Evolutionary conservation across 2,888 invertebrate genomes (phyloP).

Genomic region (Drosophila emarginata): DNA sequence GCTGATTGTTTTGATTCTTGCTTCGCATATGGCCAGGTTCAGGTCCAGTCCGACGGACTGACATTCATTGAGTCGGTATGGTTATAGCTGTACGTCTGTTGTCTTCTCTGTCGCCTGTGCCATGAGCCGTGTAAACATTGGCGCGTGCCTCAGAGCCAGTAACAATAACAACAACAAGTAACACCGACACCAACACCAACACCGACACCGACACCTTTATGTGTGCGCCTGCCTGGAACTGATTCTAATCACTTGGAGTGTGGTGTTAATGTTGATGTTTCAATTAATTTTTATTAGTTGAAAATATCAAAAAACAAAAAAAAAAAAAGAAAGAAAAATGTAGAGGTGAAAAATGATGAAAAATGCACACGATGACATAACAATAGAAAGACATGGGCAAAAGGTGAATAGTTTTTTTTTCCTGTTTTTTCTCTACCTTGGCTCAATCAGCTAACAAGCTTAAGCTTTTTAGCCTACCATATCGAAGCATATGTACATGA

Average conservation of each 20-base stretch:
- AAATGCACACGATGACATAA: slow-evolving; percentile 32
- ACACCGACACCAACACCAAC: slow-evolving; percentile 21
- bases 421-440: slow-evolving; percentile 2
- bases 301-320: not conserved
- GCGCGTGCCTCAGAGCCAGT: slow-evolving; percentile 67
- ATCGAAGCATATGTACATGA: slow-evolving; percentile 65
- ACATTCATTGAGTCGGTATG: slow-evolving; percentile 21
- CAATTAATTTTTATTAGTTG: slow-evolving; percentile 75
- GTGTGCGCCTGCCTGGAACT: slow-evolving; percentile 73
- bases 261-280: slow-evolving; percentile 74
- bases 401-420: slow-evolving; percentile 7
- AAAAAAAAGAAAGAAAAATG: not conserved
- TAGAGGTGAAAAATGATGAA: slow-evolving; percentile 62
- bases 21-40: slow-evolving; percentile 60
- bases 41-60: not conserved
- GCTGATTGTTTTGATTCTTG: slow-evolving; percentile 75
- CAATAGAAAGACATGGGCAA: not conserved
- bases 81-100: slow-evolving; percentile 3
- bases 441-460: slow-evolving; percentile 66
- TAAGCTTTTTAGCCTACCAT: slow-evolving; percentile 9
- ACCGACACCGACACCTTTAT: slow-evolving; percentile 62
- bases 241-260: slow-evolving; percentile 69
- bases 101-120: slow-evolving; percentile 49
- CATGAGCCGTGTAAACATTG: slow-evolving; percentile 76
- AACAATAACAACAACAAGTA: slow-evolving; percentile 51